Evolutionary conservation across 2,888 invertebrate species (phyloP).

Genomic region (Dichetophora obliterata): DNA sequence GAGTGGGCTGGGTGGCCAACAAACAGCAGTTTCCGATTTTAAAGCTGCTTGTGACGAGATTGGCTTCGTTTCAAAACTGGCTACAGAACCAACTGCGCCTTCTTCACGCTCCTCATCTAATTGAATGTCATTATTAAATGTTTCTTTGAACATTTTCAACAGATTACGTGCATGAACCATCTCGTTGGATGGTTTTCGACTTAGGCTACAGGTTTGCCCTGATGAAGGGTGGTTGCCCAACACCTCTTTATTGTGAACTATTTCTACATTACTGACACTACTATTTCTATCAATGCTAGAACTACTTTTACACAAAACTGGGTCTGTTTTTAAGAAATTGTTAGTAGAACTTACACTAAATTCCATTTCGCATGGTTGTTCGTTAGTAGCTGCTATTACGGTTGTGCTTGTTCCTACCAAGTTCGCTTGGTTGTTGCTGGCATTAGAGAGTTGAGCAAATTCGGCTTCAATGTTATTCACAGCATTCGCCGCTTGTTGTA

Average conservation of each 20-base stretch:
- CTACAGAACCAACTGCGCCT: slow-evolving; percentile 25
- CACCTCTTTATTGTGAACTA: slow-evolving; percentile 43
- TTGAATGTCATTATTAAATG: slow-evolving; percentile 63
- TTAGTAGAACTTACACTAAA: slow-evolving; percentile 69
- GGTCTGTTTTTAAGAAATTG: slow-evolving; percentile 52
- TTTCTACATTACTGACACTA: slow-evolving; percentile 31
- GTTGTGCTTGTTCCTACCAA: slow-evolving; percentile 37
- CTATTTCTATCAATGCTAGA: slow-evolving; percentile 41
- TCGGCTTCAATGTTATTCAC: slow-evolving; percentile 65
- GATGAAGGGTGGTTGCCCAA: slow-evolving; percentile 40
- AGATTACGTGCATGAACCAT: slow-evolving; percentile 66
- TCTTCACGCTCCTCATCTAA: slow-evolving; percentile 54
- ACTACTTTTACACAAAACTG: slow-evolving; percentile 28
- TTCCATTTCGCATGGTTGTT: slow-evolving; percentile 62
- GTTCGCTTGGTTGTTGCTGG: slow-evolving; percentile 44
- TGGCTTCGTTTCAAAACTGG: slow-evolving; percentile 9
- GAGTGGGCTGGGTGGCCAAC: slow-evolving; percentile 30
- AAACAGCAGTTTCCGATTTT: slow-evolving; percentile 7
- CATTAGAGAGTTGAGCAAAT: slow-evolving; percentile 58
- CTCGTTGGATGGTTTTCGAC: slow-evolving; percentile 64
- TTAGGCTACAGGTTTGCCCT: slow-evolving; percentile 54
- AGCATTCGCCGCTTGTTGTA: slow-evolving; percentile 62
- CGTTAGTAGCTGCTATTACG: slow-evolving; percentile 46
- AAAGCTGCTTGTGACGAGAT: not conserved
- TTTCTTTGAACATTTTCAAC: slow-evolving; percentile 66